Evolutionary conservation across 2,113 vertebrate genomes (phyloP).

Genomic region (Origma solitaria): DNA sequence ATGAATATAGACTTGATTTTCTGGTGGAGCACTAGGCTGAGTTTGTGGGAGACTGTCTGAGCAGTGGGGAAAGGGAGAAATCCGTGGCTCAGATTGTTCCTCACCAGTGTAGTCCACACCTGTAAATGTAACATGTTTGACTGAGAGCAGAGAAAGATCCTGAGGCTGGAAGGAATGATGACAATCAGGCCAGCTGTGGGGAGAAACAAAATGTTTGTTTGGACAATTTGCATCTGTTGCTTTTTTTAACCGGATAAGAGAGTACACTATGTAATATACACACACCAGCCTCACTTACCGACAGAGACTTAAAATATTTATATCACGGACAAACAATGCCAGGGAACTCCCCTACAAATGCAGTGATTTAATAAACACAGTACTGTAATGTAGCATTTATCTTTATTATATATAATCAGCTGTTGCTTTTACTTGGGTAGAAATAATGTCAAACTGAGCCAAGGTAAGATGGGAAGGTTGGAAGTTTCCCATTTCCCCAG

Average conservation of each 20-base stretch:
- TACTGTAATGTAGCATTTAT: slow-evolving; percentile 61
- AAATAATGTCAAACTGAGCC: slow-evolving; percentile 23
- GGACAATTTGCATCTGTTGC: slow-evolving; percentile 74
- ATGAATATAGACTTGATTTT: background rate
- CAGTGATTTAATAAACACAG: slow-evolving; percentile 71
- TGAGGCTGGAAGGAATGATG: background rate
- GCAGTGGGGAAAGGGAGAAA: background rate
- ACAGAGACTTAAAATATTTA: slow-evolving; percentile 79
- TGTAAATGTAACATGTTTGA: background rate
- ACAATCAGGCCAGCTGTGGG: slow-evolving; percentile 58
- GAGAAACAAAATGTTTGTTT: slow-evolving; percentile 75
- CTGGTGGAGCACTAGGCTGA: background rate
- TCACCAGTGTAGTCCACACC: background rate
- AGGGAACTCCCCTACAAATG: slow-evolving; percentile 65
- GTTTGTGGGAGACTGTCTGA: background rate
- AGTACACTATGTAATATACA: slow-evolving; percentile 68
- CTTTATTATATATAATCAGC: slow-evolving; percentile 61
- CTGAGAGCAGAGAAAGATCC: background rate
- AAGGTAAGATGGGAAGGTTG: slow-evolving; percentile 30
- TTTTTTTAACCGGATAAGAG: slow-evolving; percentile 66
- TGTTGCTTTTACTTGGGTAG: slow-evolving; percentile 46
- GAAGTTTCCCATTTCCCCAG: slow-evolving; percentile 14
- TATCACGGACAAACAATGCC: slow-evolving; percentile 68
- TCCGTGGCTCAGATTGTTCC: rapidly evolving
- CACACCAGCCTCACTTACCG: slow-evolving; percentile 67